Evolutionary conservation across 2,113 vertebrate genomes (phyloP).

Genomic region (Eolophus roseicapilla): DNA sequence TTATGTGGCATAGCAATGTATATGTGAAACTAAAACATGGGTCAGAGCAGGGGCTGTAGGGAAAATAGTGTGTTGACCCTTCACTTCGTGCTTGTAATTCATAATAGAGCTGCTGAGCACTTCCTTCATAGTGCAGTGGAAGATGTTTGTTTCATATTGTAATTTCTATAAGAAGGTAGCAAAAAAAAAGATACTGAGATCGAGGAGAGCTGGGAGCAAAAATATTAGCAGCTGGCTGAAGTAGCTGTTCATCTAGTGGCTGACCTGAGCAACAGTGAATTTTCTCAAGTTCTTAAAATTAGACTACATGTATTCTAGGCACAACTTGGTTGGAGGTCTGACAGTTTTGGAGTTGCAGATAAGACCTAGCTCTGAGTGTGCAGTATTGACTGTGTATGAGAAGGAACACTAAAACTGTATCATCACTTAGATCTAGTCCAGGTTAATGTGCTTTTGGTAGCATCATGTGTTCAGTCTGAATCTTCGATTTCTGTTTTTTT

Average conservation of each 20-base stretch:
- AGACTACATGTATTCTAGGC: not conserved
- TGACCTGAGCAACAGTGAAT: not conserved
- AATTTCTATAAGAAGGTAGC: not conserved
- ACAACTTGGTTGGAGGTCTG: not conserved
- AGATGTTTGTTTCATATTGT: not conserved
- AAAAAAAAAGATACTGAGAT: not conserved
- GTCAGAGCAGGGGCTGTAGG: not conserved
- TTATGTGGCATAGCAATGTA: not conserved
- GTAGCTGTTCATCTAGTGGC: not conserved
- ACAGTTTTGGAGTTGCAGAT: not conserved
- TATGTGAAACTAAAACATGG: not conserved
- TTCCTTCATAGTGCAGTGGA: not conserved
- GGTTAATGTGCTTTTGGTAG: not conserved
- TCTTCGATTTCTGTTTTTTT: not conserved
- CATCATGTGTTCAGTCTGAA: not conserved
- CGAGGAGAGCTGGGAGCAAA: not conserved
- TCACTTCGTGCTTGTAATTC: not conserved
- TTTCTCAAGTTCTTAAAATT: not conserved
- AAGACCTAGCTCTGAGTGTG: not conserved
- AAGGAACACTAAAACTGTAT: not conserved
- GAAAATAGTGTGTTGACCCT: not conserved
- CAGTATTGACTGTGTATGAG: not conserved
- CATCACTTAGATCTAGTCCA: not conserved
- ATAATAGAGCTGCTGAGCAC: not conserved
- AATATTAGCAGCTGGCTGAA: not conserved